Evolutionary conservation across 2,113 vertebrate species (phyloP).

Genomic region (Python bivittatus): DNA sequence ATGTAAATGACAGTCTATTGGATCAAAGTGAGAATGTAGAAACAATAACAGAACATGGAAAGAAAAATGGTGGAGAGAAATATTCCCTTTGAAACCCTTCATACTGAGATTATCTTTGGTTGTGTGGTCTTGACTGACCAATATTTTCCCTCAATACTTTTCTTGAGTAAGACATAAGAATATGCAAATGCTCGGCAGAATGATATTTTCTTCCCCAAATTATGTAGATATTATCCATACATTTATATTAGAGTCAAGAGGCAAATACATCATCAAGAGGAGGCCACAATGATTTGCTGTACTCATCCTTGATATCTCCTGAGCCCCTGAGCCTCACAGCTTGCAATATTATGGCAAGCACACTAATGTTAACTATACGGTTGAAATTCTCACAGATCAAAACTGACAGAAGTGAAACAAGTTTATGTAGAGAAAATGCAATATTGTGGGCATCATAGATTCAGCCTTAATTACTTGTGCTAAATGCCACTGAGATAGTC

Average conservation of each 20-base stretch:
- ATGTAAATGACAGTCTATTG: neutral
- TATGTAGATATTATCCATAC: constrained; percentile 17
- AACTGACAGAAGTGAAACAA: neutral
- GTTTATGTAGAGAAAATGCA: neutral
- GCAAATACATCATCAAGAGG: neutral
- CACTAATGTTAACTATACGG: neutral
- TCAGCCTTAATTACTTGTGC: neutral
- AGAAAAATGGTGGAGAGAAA: neutral
- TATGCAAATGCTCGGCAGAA: neutral
- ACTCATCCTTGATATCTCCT: neutral
- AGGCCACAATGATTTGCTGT: neutral
- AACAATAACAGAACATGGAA: neutral
- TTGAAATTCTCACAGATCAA: neutral
- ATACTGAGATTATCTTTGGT: neutral
- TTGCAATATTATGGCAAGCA: neutral
- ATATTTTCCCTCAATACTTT: neutral
- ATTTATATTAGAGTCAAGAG: neutral
- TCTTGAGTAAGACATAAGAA: neutral
- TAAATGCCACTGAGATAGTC: neutral
- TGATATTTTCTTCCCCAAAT: constrained; percentile 16
- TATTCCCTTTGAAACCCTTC: neutral
- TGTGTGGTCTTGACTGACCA: neutral
- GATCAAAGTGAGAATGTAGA: neutral
- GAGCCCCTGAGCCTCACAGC: neutral
- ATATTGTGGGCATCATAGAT: neutral